Evolutionary conservation across 1,140 invertebrate species (phyloP).

Genomic region (Anthonomus grandis): DNA sequence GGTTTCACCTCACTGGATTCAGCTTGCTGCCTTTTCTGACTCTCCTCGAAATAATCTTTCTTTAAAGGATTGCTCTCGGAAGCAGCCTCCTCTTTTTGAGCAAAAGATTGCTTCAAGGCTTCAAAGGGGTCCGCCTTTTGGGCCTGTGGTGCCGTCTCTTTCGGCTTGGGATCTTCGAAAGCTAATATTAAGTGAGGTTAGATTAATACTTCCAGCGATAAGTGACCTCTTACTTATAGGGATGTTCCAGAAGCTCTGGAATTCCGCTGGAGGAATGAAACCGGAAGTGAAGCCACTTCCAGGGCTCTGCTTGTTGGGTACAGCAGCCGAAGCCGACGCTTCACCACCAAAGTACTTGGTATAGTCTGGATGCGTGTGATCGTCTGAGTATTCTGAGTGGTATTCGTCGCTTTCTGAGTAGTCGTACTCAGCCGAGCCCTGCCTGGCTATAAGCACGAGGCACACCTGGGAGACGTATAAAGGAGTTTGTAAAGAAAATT

Average conservation of each 20-base stretch:
- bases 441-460: constrained; percentile 4
- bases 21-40: constrained; percentile 19
- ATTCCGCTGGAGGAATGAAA: constrained; percentile 4
- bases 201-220: too few species aligned
- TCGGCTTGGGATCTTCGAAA: background rate
- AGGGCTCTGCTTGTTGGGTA: background rate
- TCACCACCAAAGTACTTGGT: constrained; percentile 5
- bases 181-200: too few species aligned
- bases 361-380: constrained; percentile 11
- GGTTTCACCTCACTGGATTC: constrained; percentile 3
- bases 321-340: background rate
- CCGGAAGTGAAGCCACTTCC: background rate
- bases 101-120: constrained; percentile 5
- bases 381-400: constrained; percentile 8
- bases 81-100: background rate
- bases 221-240: background rate
- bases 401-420: constrained; percentile 9
- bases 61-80: background rate
- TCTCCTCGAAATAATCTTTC: constrained; percentile 32
- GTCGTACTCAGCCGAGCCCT: constrained; percentile 9
- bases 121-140: constrained; percentile 8
- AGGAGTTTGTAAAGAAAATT: background rate
- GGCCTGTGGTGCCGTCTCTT: background rate
- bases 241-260: constrained; percentile 7
- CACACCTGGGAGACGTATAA: constrained; percentile 5